Percentiles rank a stretch among this genome's conserved stretches.
phyloP scores from a whole-genome alignment of 2,888 invertebrate species.

The Dermolepida albohirtum region DNA sequence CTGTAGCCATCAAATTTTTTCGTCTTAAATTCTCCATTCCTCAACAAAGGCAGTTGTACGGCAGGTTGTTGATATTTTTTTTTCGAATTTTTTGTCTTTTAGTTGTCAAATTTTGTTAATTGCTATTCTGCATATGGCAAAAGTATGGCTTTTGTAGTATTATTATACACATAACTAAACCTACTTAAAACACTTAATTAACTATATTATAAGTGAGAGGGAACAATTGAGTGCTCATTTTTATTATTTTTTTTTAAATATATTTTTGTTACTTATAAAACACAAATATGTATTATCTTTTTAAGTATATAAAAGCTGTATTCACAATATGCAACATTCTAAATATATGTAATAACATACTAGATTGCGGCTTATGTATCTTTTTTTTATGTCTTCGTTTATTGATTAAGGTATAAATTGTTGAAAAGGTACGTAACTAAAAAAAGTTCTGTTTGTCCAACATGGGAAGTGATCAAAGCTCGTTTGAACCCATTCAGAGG shows the following conservation, averaged over 20 bases:
- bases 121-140: slow-evolving; percentile 59
- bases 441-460: slow-evolving; percentile 5
- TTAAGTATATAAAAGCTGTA: slow-evolving; percentile 45
- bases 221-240: slow-evolving; percentile 52
- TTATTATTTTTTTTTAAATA: slow-evolving; percentile 42
- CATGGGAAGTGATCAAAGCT: slow-evolving; percentile 18
- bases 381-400: slow-evolving; percentile 13
- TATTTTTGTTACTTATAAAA: slow-evolving; percentile 34
- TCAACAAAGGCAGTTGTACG: slow-evolving; percentile 51
- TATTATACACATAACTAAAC: slow-evolving; percentile 50
- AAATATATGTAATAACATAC: slow-evolving; percentile 28
- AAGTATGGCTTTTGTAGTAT: slow-evolving; percentile 53
- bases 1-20: no score
- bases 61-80: slow-evolving; percentile 45
- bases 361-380: slow-evolving; percentile 39
- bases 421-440: slow-evolving; percentile 12
- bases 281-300: slow-evolving; percentile 41
- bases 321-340: slow-evolving; percentile 46
- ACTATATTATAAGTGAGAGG: slow-evolving; percentile 52
- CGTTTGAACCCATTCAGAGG: slow-evolving; percentile 23
- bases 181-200: slow-evolving; percentile 51
- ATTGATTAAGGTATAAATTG: slow-evolving; percentile 7
- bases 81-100: slow-evolving; percentile 20
- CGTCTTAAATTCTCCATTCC: slow-evolving; percentile 15
- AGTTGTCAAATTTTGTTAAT: slow-evolving; percentile 44